Conservation (phyloP, 2,113 vertebrate genomes). For the Oryzias woworae region DNA sequence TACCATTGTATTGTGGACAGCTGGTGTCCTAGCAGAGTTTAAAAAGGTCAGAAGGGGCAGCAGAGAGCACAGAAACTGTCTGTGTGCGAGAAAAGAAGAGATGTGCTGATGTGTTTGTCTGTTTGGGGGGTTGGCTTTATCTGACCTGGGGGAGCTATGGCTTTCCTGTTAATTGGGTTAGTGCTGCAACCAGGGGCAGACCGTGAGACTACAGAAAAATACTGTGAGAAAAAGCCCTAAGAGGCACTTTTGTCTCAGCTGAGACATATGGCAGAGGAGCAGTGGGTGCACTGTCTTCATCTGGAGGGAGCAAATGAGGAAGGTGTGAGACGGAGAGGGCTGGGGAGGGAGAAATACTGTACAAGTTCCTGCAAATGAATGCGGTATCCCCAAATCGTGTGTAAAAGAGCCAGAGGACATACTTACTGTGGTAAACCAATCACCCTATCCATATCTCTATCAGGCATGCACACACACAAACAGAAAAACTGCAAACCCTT, state of each 20-base stretch:
- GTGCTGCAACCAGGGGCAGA: slow-evolving; percentile 67
- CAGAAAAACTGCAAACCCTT: slow-evolving; percentile 51
- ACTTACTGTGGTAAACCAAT: slow-evolving; percentile 67
- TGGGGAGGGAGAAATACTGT: slow-evolving; percentile 45
- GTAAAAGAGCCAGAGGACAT: slow-evolving; percentile 73
- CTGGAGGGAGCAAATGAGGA: slow-evolving; percentile 56
- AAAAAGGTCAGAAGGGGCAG: slow-evolving; percentile 76
- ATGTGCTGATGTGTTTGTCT: too few species aligned
- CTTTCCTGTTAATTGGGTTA: slow-evolving; percentile 75
- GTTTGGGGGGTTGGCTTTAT: slow-evolving; percentile 65
- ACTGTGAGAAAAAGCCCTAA: slow-evolving; percentile 68
- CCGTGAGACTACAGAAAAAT: slow-evolving; percentile 68
- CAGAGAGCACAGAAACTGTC: slow-evolving; percentile 63
- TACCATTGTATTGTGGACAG: slow-evolving; percentile 57
- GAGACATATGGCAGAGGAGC: slow-evolving; percentile 74
- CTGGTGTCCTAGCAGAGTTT: slow-evolving; percentile 62
- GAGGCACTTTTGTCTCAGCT: slow-evolving; percentile 71
- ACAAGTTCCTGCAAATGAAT: slow-evolving; percentile 71
- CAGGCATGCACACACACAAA: slow-evolving; percentile 21
- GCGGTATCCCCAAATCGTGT: slow-evolving; percentile 70
- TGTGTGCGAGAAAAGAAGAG: slow-evolving; percentile 15
- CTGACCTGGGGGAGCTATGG: slow-evolving; percentile 76
- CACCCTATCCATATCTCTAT: slow-evolving; percentile 58
- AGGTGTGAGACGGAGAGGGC: slow-evolving; percentile 46
- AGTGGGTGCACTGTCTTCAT: slow-evolving; percentile 64